A percentile compares a stretch with the other conserved stretches of the same genome.
phyloP scores from a whole-genome alignment of 2,113 vertebrate species.

The Rostratula benghalensis region DNA sequence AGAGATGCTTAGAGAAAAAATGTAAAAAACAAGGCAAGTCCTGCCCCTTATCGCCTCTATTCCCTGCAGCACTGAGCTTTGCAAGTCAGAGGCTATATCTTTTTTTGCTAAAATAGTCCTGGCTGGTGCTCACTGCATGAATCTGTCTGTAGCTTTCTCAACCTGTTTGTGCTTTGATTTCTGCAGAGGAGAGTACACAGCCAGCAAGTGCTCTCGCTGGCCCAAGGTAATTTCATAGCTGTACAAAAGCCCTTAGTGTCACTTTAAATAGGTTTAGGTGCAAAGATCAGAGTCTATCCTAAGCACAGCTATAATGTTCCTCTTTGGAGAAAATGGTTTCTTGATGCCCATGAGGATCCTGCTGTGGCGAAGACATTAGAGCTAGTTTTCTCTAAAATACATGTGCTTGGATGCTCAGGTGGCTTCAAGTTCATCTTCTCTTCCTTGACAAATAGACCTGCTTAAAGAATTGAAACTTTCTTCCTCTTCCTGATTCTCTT shows the following conservation, averaged over 20 bases:
- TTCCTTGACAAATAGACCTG: slow-evolving; percentile 11
- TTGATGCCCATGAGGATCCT: slow-evolving; percentile 20
- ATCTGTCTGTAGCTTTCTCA: neutral
- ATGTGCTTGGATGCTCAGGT: slow-evolving; percentile 30
- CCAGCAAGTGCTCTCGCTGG: neutral
- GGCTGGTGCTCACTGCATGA: neutral
- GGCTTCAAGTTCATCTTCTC: slow-evolving; percentile 37
- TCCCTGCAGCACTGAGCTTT: neutral
- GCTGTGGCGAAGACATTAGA: neutral
- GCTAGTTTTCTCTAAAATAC: slow-evolving; percentile 38
- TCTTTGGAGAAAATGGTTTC: slow-evolving; percentile 26
- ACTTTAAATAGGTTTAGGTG: slow-evolving; percentile 60
- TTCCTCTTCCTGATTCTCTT: slow-evolving; percentile 35
- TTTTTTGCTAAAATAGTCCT: neutral
- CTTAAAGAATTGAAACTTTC: slow-evolving; percentile 37
- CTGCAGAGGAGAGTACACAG: neutral
- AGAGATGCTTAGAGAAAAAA: neutral
- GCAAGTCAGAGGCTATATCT: neutral
- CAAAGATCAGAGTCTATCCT: slow-evolving; percentile 48
- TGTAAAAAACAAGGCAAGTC: neutral
- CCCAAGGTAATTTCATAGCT: slow-evolving; percentile 55
- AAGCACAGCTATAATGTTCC: slow-evolving; percentile 36
- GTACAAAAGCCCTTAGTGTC: slow-evolving; percentile 11
- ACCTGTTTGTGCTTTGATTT: neutral
- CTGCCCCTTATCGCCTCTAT: neutral